These are phyloP conservation scores for Apostichopus parvimensis DNA, from an alignment of 35 echinoderm and acorn worm genomes.

Conservation along the genomic window DNA sequence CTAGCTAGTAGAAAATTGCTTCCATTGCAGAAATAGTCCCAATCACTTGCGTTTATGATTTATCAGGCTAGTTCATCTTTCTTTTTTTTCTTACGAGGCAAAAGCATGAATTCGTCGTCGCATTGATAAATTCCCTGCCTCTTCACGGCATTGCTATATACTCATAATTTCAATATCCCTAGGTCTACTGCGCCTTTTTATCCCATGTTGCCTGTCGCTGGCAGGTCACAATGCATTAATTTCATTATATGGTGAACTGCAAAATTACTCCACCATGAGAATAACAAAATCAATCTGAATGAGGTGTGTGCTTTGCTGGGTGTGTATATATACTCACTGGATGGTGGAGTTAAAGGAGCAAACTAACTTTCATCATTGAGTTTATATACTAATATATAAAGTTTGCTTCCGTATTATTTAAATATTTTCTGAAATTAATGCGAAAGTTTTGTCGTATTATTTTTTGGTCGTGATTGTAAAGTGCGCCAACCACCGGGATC, in stretches of 20 bases:
- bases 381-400: too few relatives aligned
- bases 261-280: constrained; percentile 42
- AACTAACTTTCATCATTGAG: too few relatives aligned
- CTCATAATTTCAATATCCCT: constrained; percentile 13
- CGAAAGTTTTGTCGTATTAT: too few relatives aligned
- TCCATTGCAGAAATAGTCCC: neutral
- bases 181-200: constrained; percentile 16
- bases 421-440: too few relatives aligned
- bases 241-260: constrained; percentile 37
- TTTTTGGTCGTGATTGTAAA: too few relatives aligned
- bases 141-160: too few relatives aligned
- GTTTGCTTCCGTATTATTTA: too few relatives aligned
- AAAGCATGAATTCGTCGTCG: neutral
- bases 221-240: constrained; percentile 48
- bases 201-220: constrained; percentile 35
- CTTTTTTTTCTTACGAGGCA: neutral
- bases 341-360: too few relatives aligned
- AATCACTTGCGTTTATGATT: constrained; percentile 10
- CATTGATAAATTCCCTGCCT: neutral
- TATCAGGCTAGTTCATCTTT: neutral
- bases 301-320: neutral
- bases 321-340: too few relatives aligned
- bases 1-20: neutral
- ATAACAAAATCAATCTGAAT: constrained; percentile 48
- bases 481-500: too few relatives aligned